Evolutionary conservation across 2,797 vertebrate species (phyloP), one percentile per base, ranked within the genome.

Genomic region (Lithobates sylvaticus): DNA sequence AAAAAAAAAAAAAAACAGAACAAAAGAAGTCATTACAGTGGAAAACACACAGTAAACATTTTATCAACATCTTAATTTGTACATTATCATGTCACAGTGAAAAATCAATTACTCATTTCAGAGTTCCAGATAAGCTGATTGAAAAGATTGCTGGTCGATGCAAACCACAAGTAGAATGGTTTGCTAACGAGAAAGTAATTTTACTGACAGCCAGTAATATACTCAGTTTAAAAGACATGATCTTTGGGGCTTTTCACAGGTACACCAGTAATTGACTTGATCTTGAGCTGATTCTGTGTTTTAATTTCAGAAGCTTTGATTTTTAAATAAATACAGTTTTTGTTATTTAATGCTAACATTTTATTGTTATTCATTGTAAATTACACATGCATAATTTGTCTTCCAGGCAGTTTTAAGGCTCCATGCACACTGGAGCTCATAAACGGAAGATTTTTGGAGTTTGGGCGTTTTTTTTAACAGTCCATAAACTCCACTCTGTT

Each of bases 41-140:
- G 3, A 61, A 61, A 61, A 23, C 21, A 61, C 21, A 61, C 23
- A 9, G 7, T 23, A 61, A 23, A 61, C 18, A 61, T 23, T 21
- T 61, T 61, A 23, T 61, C 54, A 61, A 61, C 21, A 61, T 61
- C 21, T 61, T 61, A 21, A 23, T 61, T 61, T 61, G 5, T 23
- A 61, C 34, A 82, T 39, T 74, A 42, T 68, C 36, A 76, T 21
- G 9, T 58, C 47, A 61, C 29, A 77, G 6, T 75, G 58, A 77
- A 77, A 76, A 84, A 84, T 78, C 67, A 78, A 78, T 84, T 64
- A 71, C 32, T 36, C 50, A 44, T 78, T 78, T 84, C 32, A 34
- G 77, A 78, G 73, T 84, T 77, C 39, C 67, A 78, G 65, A 68
- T 84, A 84, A 84, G 39, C 71, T 72, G 50, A 42, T 71, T 15